phyloP scores from a whole-genome alignment of 2,797 vertebrate genomes.

The Remorina albescens region DNA sequence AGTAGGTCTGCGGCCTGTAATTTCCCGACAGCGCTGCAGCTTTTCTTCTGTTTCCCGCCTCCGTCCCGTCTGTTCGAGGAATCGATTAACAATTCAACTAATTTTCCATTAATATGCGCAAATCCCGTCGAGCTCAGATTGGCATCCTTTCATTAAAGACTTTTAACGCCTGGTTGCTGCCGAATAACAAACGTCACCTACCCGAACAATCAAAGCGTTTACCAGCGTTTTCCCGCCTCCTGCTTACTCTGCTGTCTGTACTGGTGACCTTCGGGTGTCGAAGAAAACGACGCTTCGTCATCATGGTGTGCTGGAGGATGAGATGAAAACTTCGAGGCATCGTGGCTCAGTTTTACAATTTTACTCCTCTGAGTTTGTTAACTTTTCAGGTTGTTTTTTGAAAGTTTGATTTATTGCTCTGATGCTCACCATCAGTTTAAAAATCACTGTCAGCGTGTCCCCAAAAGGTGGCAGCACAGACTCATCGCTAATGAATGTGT shows the following conservation, averaged over 20 bases:
- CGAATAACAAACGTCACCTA: slow-evolving; percentile 65
- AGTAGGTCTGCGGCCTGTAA: neutral
- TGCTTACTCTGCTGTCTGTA: slow-evolving; percentile 35
- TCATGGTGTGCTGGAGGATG: slow-evolving; percentile 9
- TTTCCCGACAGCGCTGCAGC: neutral
- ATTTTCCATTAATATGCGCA: slow-evolving; percentile 67
- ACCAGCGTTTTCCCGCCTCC: slow-evolving; percentile 19
- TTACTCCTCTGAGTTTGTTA: neutral
- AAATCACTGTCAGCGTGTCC: neutral
- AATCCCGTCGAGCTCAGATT: slow-evolving; percentile 39
- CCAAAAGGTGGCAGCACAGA: slow-evolving; percentile 57
- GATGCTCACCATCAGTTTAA: neutral
- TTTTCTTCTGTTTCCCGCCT: neutral
- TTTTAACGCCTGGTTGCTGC: slow-evolving; percentile 61
- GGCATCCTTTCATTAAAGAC: slow-evolving; percentile 47
- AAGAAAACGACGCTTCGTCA: slow-evolving; percentile 25
- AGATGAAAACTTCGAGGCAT: slow-evolving; percentile 18
- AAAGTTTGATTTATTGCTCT: slow-evolving; percentile 25
- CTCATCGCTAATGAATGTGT: neutral
- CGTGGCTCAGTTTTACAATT: slow-evolving; percentile 18
- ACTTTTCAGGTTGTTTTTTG: neutral
- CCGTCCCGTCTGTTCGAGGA: slow-evolving; percentile 55
- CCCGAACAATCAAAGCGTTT: slow-evolving; percentile 75
- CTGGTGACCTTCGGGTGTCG: slow-evolving; percentile 55
- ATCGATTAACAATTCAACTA: slow-evolving; percentile 55